phyloP scores from a whole-genome alignment of 1,140 invertebrate species.

The Asobara japonica region DNA sequence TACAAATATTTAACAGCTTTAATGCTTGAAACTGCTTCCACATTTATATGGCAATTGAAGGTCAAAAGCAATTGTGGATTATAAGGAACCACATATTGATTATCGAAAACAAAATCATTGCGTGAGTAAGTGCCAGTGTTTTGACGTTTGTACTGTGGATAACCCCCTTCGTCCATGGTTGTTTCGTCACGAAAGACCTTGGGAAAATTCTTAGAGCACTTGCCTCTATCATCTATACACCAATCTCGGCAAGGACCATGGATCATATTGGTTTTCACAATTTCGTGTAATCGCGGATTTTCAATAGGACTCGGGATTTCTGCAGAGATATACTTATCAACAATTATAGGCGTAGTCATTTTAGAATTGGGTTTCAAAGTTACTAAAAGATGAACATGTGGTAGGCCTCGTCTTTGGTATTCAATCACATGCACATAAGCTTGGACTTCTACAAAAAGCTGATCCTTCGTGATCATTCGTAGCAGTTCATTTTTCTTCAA shows the following conservation, averaged over 20 bases:
- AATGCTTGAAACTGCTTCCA: constrained; percentile 11
- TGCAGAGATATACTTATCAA: too few species aligned
- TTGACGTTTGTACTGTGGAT: constrained; percentile 32
- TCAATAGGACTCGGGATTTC: too few species aligned
- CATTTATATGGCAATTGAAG: constrained; percentile 30
- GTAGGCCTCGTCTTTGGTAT: too few species aligned
- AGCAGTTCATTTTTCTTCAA: too few species aligned
- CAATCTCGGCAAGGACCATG: too few species aligned
- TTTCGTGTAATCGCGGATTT: constrained; percentile 49
- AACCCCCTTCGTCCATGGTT: constrained; percentile 28
- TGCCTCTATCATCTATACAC: too few species aligned
- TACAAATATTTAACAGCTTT: constrained; percentile 22
- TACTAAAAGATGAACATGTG: too few species aligned
- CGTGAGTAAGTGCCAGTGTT: constrained; percentile 1
- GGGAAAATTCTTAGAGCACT: constrained; percentile 57
- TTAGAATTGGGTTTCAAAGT: too few species aligned
- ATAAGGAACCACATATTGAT: constrained; percentile 22
- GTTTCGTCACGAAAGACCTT: constrained; percentile 43
- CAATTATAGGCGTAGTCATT: too few species aligned
- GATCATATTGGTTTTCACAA: constrained; percentile 58
- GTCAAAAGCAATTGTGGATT: constrained; percentile 2
- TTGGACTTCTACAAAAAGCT: too few species aligned
- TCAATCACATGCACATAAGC: too few species aligned
- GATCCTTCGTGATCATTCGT: too few species aligned
- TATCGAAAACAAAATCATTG: constrained; percentile 11